Evolutionary conservation across 2,797 vertebrate species (phyloP).

Genomic region (Pterois miles): DNA sequence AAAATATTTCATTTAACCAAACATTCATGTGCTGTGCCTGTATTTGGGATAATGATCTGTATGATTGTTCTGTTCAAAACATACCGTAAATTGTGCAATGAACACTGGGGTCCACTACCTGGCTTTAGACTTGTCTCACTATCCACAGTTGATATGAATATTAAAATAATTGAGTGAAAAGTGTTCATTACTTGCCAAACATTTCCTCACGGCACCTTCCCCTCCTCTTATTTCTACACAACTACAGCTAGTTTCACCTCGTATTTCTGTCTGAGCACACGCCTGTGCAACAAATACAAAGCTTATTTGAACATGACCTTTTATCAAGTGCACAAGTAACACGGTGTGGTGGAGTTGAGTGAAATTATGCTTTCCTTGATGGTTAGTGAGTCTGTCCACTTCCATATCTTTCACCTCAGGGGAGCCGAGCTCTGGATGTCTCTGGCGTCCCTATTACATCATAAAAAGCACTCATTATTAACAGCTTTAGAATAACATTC

Average conservation of each 20-base stretch:
- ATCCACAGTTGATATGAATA: background rate
- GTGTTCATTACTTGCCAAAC: background rate
- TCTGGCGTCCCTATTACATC: conserved; percentile 68
- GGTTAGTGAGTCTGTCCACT: conserved; percentile 61
- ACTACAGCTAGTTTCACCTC: conserved; percentile 10
- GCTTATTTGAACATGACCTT: conserved; percentile 70
- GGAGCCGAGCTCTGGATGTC: conserved; percentile 61
- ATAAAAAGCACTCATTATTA: conserved; percentile 75
- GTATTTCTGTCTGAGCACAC: conserved; percentile 22
- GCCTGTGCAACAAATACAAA: conserved; percentile 41
- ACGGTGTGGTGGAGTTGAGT: conserved; percentile 49
- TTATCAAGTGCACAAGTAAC: conserved; percentile 50
- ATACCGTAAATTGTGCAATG: background rate
- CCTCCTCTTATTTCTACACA: background rate
- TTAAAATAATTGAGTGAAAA: background rate
- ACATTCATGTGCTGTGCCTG: background rate
- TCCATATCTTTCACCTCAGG: conserved; percentile 67
- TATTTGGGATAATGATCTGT: background rate
- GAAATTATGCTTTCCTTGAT: conserved; percentile 63
- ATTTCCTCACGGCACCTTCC: background rate
- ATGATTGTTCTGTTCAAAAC: background rate
- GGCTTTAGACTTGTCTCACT: background rate
- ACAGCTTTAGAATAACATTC: conserved; percentile 76
- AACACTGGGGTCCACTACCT: background rate
- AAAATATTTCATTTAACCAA: background rate